Evolutionary conservation across 1,140 invertebrate species (phyloP), one percentile per base, ranked within the genome.

Genomic region (Drosophila tani): DNA sequence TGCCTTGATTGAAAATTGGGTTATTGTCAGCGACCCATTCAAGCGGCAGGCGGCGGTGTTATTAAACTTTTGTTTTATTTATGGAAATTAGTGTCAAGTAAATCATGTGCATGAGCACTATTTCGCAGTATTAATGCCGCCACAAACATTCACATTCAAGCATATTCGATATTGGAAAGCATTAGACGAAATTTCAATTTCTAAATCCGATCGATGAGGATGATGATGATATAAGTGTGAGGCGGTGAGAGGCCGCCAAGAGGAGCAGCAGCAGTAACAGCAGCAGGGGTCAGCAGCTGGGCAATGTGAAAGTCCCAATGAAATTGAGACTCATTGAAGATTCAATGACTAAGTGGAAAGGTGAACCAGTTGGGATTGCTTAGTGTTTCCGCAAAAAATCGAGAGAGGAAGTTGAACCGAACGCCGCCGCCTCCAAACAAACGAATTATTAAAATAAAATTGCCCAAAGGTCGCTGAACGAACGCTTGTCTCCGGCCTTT

Each of bases 11-110:
- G 68, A 90, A 91, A 90, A 90, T 90, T 90, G 79, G 85, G 85
- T 90, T 90, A 90, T 90, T 90, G 86, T 91, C 85, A 90, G 70
- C 68, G 59, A 65, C 79, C 56, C 64, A 79, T 83, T 71, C 55
- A 69, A 66, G 78, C 55, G 67, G 46, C 53, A 58, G 46, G 43
- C 46, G 32, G 55, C 58, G 50, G 63, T 80, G 69, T 81, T 87
- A 87, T 88, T 88, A 86, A 87, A 80, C 71, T 74, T 59, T 81
- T 83, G 75, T 91, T 82, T 90, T 90, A 86, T 90, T 91, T 90
- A 90, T 90, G 85, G 85, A 90, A 90, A 90, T 90, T 91, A 91
- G 82, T 90, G 86, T 90, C 85, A 90, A 90, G 85, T 90, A 91
- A 90, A 91, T 90, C 85, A 76, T 90, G 85, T 90, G 79, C 56